Evolutionary conservation across 1,140 invertebrate genomes (phyloP).

Genomic region (Drosophila murphyi): DNA sequence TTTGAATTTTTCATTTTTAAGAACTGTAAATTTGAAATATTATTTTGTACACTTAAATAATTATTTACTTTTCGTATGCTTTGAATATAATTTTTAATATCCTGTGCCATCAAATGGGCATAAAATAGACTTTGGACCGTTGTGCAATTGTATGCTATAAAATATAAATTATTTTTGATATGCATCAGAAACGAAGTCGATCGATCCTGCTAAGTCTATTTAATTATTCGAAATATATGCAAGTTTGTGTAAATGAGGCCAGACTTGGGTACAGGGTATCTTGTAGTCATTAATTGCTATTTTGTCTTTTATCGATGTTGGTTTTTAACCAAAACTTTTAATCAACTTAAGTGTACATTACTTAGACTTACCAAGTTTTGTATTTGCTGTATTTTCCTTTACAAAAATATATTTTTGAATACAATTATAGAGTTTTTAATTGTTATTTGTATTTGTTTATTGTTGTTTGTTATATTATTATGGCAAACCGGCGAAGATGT

Average conservation of each 20-base stretch:
- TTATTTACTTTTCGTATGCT: conserved; percentile 38
- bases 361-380: conserved; percentile 59
- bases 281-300: conserved; percentile 34
- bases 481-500: no score
- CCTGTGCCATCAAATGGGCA: not conserved
- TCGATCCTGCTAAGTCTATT: conserved; percentile 1
- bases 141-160: not conserved
- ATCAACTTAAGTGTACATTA: conserved; percentile 66
- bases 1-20: conserved; percentile 14
- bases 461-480: no score
- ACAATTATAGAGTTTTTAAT: conserved; percentile 47
- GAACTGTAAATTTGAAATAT: conserved; percentile 49
- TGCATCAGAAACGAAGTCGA: not conserved
- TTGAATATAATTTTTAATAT: conserved; percentile 36
- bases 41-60: conserved; percentile 22
- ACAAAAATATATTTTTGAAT: conserved; percentile 78
- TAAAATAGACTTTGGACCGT: not conserved
- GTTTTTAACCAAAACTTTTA: conserved; percentile 56
- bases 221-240: not conserved
- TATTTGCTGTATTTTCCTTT: conserved; percentile 78
- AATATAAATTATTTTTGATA: conserved; percentile 1
- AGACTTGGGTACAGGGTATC: conserved; percentile 2
- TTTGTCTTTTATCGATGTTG: conserved; percentile 60
- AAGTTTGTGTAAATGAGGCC: not conserved
- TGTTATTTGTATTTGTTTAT: not conserved